Evolutionary conservation across 2,113 vertebrate genomes (phyloP).

Genomic region (Zeus faber): DNA sequence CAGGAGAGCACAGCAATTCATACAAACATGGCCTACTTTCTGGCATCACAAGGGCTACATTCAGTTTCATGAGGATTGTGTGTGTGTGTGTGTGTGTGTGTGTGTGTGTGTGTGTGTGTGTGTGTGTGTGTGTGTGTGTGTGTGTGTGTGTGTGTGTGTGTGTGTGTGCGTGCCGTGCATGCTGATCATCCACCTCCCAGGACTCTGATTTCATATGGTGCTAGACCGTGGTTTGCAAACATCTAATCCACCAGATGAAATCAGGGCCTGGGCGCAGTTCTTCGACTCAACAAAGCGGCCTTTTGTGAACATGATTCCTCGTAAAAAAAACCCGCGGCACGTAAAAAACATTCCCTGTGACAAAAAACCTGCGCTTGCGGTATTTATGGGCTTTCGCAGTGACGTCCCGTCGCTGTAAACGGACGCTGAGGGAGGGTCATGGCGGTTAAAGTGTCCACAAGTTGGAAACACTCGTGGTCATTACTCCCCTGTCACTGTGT

Average conservation of each 20-base stretch:
- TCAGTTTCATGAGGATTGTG: background rate
- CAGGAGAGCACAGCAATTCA: background rate
- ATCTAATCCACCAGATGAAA: background rate
- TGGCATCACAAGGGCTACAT: too few species aligned
- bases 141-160: background rate
- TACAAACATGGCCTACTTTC: background rate
- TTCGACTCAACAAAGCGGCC: too few species aligned
- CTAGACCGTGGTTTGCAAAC: background rate
- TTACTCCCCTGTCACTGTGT: background rate
- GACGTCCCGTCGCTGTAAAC: background rate
- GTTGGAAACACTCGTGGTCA: background rate
- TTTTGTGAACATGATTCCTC: background rate
- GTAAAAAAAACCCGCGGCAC: background rate
- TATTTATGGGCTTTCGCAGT: background rate
- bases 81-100: background rate
- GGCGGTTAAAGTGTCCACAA: background rate
- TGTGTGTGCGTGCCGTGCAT: background rate
- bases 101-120: background rate
- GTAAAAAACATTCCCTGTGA: background rate
- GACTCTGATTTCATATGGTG: constrained; percentile 1
- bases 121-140: background rate
- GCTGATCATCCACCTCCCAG: background rate
- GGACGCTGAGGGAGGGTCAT: constrained; percentile 10
- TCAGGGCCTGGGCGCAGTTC: background rate
- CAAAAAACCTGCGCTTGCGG: background rate